Conservation (phyloP, 2,888 invertebrate species). For the Hylaea fasciaria region DNA sequence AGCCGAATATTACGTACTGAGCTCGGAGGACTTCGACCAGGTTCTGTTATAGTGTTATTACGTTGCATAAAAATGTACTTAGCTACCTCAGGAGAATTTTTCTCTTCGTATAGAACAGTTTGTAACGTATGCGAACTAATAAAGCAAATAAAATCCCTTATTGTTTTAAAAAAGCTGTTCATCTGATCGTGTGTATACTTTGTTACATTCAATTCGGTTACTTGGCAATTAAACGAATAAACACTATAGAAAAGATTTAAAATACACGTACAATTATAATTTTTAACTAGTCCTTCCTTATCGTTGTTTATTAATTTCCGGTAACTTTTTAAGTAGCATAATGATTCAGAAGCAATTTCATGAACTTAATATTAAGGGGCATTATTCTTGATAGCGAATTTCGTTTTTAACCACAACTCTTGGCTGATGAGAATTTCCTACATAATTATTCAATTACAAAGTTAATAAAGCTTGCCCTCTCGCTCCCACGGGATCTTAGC, state of each 20-base stretch:
- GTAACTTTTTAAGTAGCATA: constrained; percentile 20
- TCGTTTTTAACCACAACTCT: constrained; percentile 50
- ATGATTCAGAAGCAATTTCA: constrained; percentile 31
- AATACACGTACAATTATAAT: too few relatives aligned
- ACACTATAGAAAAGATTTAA: too few relatives aligned
- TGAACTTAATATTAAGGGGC: constrained; percentile 41
- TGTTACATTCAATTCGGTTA: too few relatives aligned
- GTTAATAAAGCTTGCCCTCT: constrained; percentile 56
- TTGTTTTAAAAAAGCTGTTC: too few relatives aligned
- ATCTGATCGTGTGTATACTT: too few relatives aligned
- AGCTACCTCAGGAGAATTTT: neutral
- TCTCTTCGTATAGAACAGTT: constrained; percentile 1
- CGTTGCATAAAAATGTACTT: constrained; percentile 39
- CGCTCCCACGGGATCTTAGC: constrained; percentile 45
- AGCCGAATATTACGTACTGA: constrained; percentile 64
- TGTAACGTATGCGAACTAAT: too few relatives aligned
- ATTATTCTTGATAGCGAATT: constrained; percentile 46
- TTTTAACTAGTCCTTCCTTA: too few relatives aligned
- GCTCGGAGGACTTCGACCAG: constrained; percentile 53
- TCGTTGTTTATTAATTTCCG: too few relatives aligned
- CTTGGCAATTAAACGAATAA: too few relatives aligned
- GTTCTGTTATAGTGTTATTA: constrained; percentile 60
- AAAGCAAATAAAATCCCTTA: too few relatives aligned
- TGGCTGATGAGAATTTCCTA: constrained; percentile 57
- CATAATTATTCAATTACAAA: constrained; percentile 61